These are phyloP conservation scores for Zaprionus davidi DNA, from an alignment of 1,140 invertebrate species.

Conservation along the genomic window DNA sequence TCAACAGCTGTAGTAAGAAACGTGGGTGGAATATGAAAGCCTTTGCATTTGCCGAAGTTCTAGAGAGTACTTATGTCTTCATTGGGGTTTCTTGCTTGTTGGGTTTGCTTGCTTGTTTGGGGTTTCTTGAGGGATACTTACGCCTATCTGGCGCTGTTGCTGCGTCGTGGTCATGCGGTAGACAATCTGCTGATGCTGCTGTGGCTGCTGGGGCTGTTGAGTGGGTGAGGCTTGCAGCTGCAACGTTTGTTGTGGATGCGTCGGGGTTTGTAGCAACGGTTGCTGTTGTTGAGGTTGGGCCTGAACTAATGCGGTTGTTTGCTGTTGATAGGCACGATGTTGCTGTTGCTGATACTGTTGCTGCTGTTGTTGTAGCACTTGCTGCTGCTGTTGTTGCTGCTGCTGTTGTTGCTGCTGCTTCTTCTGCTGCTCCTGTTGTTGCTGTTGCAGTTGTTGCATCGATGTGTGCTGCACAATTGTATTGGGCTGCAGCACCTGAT, in stretches of 20 bases:
- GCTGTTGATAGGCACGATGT: constrained; percentile 56
- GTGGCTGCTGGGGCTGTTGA: constrained; percentile 62
- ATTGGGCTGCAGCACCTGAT: constrained; percentile 69
- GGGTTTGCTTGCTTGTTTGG: not conserved
- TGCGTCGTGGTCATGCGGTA: constrained; percentile 71
- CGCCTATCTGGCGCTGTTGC: constrained; percentile 66
- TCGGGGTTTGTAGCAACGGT: constrained; percentile 59
- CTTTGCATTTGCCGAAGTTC: not conserved
- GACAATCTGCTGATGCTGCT: constrained; percentile 77
- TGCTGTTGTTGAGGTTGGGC: constrained; percentile 60
- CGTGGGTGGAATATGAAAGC: not conserved
- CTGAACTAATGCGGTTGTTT: constrained; percentile 67
- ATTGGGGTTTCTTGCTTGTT: not conserved
- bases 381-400: constrained; percentile 54
- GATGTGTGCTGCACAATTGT: constrained; percentile 70
- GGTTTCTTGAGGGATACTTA: constrained; percentile 38
- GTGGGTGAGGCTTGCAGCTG: constrained; percentile 76
- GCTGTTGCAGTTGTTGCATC: constrained; percentile 84
- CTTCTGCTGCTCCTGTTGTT: constrained; percentile 81
- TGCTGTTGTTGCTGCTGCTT: constrained; percentile 37
- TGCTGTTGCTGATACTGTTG: constrained; percentile 54
- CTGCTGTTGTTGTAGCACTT: constrained; percentile 55
- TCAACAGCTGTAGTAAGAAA: not conserved
- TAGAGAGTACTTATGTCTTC: not conserved
- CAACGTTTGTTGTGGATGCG: constrained; percentile 65